Evolutionary conservation across 2,797 vertebrate genomes (phyloP).

Genomic region (Syndactyla subalaris): DNA sequence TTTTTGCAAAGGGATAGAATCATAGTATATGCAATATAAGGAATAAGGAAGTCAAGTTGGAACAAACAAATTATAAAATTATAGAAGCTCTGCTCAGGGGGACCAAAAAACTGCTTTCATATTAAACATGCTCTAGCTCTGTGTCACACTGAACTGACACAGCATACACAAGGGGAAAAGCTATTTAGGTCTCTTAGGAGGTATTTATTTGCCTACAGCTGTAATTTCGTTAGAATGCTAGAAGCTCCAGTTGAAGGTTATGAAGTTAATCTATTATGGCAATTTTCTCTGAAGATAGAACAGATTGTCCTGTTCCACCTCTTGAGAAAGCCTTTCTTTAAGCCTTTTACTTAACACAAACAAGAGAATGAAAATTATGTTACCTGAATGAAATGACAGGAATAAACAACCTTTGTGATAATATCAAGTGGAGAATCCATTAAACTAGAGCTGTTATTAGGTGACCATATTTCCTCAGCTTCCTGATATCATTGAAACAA

Average conservation of each 20-base stretch:
- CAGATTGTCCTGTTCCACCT: not conserved
- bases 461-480: not conserved
- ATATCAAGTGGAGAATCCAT: not conserved
- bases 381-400: rapidly evolving
- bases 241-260: not conserved
- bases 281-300: not conserved
- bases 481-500: not conserved
- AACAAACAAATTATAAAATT: not conserved
- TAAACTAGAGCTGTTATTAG: not conserved
- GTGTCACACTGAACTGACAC: not conserved
- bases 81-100: not conserved
- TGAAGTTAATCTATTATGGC: not conserved
- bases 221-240: not conserved
- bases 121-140: not conserved
- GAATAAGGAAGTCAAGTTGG: not conserved
- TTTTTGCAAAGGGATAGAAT: not conserved
- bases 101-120: not conserved
- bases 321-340: not conserved
- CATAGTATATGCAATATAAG: not conserved
- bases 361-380: not conserved
- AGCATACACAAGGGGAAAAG: not conserved
- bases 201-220: not conserved
- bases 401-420: not conserved
- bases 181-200: not conserved
- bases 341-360: not conserved